These are phyloP conservation scores for Chunga burmeisteri DNA, from an alignment of 2,113 vertebrate genomes.

Conservation along the genomic window DNA sequence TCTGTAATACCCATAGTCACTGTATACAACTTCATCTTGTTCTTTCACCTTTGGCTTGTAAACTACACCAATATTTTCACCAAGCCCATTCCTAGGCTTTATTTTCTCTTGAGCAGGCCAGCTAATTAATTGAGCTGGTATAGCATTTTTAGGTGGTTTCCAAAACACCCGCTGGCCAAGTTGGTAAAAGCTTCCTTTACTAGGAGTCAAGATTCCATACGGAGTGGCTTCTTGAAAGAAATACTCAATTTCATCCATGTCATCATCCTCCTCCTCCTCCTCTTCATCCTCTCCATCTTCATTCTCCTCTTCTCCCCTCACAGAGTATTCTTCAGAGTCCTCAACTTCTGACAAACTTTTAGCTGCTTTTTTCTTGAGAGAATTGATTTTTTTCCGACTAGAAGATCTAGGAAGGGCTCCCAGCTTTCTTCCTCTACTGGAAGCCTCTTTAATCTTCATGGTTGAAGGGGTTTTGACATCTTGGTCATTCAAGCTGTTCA, in stretches of 20 bases:
- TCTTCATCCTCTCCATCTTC: conserved; percentile 46
- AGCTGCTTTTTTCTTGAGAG: conserved; percentile 36
- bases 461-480: neutral
- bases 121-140: conserved; percentile 39
- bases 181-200: conserved; percentile 33
- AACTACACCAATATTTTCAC: neutral
- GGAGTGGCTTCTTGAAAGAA: conserved; percentile 35
- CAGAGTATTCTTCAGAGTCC: conserved; percentile 66
- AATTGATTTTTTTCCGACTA: neutral
- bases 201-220: neutral
- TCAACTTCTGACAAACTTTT: conserved; percentile 59
- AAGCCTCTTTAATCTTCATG: conserved; percentile 26
- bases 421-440: neutral
- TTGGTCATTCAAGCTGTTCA: neutral
- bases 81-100: neutral
- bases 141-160: conserved; percentile 28
- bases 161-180: conserved; percentile 57
- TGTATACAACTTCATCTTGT: neutral
- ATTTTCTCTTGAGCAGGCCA: conserved; percentile 60
- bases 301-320: conserved; percentile 48
- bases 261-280: neutral
- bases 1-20: conserved; percentile 32
- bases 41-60: conserved; percentile 40
- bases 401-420: conserved; percentile 16
- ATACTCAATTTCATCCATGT: conserved; percentile 40